Evolutionary conservation across 2,888 invertebrate species (phyloP).

Genomic region (Caenorhabditis japonica): DNA sequence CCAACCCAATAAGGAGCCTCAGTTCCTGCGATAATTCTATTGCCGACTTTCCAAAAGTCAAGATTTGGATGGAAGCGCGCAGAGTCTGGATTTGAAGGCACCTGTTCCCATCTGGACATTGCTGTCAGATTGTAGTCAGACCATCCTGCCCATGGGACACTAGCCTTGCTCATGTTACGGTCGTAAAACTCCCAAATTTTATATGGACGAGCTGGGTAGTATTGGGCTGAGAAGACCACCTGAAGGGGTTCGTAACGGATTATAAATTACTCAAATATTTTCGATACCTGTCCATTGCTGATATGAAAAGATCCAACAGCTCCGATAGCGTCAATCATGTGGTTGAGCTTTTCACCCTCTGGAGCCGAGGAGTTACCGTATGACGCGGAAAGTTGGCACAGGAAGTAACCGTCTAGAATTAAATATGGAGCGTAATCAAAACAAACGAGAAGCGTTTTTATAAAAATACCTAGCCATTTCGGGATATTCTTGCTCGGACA

Average conservation of each 20-base stretch:
- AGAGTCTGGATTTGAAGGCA: constrained; percentile 64
- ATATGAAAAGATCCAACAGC: constrained; percentile 76
- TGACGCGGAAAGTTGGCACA: constrained; percentile 76
- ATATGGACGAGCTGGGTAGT: constrained; percentile 76
- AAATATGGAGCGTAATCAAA: neutral
- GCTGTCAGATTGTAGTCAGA: constrained; percentile 76
- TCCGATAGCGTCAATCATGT: constrained; percentile 77
- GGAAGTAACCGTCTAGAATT: constrained; percentile 75
- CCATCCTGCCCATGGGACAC: constrained; percentile 75
- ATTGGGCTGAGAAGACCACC: constrained; percentile 76
- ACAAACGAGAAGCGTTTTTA: too few species aligned
- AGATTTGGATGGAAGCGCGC: constrained; percentile 77
- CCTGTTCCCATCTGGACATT: constrained; percentile 75
- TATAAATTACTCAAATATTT: too few species aligned
- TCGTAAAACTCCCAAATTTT: constrained; percentile 77
- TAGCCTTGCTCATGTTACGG: constrained; percentile 73
- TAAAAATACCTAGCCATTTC: constrained; percentile 69
- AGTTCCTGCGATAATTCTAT: constrained; percentile 72
- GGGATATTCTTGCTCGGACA: constrained; percentile 76
- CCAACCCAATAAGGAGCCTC: constrained; percentile 77
- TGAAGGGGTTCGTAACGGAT: constrained; percentile 17
- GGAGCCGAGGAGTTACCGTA: constrained; percentile 74
- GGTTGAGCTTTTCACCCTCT: constrained; percentile 73
- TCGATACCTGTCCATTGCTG: constrained; percentile 71
- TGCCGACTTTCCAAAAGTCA: constrained; percentile 77